A percentile compares a stretch with the other conserved stretches of the same genome.
phyloP scores from a whole-genome alignment of 1,140 invertebrate genomes.

The Drosophila parvula region DNA sequence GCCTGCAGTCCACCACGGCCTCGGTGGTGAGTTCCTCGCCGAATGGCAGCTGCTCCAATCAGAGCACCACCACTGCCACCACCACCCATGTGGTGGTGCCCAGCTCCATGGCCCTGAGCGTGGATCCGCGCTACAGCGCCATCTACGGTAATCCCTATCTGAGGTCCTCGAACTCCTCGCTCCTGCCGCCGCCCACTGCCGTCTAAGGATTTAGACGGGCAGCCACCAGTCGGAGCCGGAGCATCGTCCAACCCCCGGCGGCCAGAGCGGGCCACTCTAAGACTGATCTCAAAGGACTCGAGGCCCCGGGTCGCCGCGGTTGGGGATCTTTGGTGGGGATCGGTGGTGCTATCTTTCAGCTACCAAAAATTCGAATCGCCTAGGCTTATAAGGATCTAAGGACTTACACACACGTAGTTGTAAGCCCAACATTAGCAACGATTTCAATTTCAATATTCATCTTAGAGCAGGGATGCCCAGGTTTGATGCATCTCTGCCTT shows the following conservation, averaged over 20 bases:
- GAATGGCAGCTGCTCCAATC: conserved; percentile 81
- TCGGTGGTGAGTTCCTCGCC: conserved; percentile 83
- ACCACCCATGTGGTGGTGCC: conserved; percentile 77
- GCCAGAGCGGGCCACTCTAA: conserved; percentile 17
- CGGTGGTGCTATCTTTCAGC: conserved; percentile 41
- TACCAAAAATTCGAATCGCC: conserved; percentile 55
- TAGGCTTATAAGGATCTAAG: conserved; percentile 27
- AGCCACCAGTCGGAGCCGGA: not conserved
- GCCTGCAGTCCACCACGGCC: conserved; percentile 78
- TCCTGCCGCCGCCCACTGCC: conserved; percentile 84
- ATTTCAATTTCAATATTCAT: conserved; percentile 12
- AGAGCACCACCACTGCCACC: conserved; percentile 72
- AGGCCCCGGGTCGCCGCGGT: not conserved
- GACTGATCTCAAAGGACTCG: conserved; percentile 46
- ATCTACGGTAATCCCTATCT: conserved; percentile 95
- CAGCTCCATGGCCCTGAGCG: conserved; percentile 85
- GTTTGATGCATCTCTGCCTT: conserved; percentile 1
- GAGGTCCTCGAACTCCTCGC: conserved; percentile 85
- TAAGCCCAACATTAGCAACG: conserved; percentile 30
- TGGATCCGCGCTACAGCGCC: conserved; percentile 94
- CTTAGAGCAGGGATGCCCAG: not conserved
- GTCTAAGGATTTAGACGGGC: conserved; percentile 46
- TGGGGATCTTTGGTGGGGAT: not conserved
- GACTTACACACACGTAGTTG: conserved; percentile 22
- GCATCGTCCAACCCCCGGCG: too few species aligned